phyloP scores from a whole-genome alignment of 2,888 invertebrate species.

The Trichogramma dendrolimi region DNA sequence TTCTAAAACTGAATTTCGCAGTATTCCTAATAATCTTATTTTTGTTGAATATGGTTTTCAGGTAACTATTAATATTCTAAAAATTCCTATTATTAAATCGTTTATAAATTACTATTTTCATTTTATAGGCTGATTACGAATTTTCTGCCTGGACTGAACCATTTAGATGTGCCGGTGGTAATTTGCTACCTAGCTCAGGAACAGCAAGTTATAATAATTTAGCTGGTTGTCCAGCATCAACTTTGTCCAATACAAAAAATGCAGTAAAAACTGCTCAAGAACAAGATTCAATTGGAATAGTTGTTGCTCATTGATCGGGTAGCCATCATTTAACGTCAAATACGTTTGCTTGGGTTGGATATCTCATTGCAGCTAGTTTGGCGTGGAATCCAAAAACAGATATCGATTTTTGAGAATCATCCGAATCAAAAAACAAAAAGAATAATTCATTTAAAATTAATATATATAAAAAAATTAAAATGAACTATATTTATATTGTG shows the following conservation, averaged over 20 bases:
- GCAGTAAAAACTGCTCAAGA: slow-evolving; percentile 55
- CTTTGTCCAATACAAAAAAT: slow-evolving; percentile 57
- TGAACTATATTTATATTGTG: too few species aligned
- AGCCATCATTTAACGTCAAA: slow-evolving; percentile 59
- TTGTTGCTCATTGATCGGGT: slow-evolving; percentile 61
- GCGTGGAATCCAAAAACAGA: slow-evolving; percentile 58
- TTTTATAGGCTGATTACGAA: slow-evolving; percentile 56
- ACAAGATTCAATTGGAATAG: slow-evolving; percentile 54
- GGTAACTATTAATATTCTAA: slow-evolving; percentile 43
- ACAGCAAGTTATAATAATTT: slow-evolving; percentile 61
- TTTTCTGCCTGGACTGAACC: slow-evolving; percentile 55
- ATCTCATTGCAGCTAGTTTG: slow-evolving; percentile 57
- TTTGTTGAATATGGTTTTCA: too few species aligned
- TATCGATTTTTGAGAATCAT: slow-evolving; percentile 41
- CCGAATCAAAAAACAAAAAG: slow-evolving; percentile 34
- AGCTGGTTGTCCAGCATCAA: slow-evolving; percentile 60
- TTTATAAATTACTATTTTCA: too few species aligned
- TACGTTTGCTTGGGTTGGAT: slow-evolving; percentile 60
- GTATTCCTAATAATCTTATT: slow-evolving; percentile 57
- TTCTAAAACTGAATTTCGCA: slow-evolving; percentile 48
- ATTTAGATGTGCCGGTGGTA: slow-evolving; percentile 52
- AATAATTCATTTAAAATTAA: too few species aligned
- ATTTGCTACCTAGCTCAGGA: slow-evolving; percentile 57
- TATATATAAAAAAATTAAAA: too few species aligned
- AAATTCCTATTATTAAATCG: background rate